Percentiles rank a stretch among this genome's conserved stretches.
These are phyloP conservation scores for Percina caprodes DNA, from an alignment of 2,113 vertebrate species.

Conservation along the genomic window DNA sequence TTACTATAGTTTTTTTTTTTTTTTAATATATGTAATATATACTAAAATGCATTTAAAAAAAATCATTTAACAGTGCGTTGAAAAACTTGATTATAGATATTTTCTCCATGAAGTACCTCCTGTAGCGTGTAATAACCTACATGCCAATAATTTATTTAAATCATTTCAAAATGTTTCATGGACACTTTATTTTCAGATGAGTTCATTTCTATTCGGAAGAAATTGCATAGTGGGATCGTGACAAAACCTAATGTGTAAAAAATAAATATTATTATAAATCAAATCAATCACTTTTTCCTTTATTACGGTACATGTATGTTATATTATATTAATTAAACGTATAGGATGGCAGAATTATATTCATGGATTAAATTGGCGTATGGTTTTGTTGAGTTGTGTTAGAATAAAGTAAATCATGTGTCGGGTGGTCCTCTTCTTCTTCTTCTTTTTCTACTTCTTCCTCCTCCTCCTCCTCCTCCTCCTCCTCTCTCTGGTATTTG, in stretches of 20 bases:
- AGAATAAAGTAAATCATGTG: slow-evolving; percentile 15
- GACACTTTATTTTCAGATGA: neutral
- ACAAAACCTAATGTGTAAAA: neutral
- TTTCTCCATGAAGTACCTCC: no score
- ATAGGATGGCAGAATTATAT: no score
- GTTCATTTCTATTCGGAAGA: neutral
- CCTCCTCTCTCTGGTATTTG: slow-evolving; percentile 60
- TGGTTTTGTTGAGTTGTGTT: slow-evolving; percentile 3
- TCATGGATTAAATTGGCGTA: neutral
- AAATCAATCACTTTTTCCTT: neutral
- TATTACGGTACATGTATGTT: neutral
- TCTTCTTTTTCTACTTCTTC: neutral
- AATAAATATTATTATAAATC: neutral
- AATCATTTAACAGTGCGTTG: neutral
- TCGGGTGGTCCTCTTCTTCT: neutral
- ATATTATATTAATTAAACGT: no score
- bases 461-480: slow-evolving; percentile 10
- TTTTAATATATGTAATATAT: no score
- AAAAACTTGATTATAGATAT: neutral
- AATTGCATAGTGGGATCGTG: neutral
- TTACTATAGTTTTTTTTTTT: neutral
- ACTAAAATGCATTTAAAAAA: no score
- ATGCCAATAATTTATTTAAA: neutral
- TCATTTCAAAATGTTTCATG: neutral
- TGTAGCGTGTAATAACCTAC: neutral